These are phyloP conservation scores for Galeopsomyia nigrocyanea DNA, from an alignment of 2,888 invertebrate genomes.

Conservation along the genomic window DNA sequence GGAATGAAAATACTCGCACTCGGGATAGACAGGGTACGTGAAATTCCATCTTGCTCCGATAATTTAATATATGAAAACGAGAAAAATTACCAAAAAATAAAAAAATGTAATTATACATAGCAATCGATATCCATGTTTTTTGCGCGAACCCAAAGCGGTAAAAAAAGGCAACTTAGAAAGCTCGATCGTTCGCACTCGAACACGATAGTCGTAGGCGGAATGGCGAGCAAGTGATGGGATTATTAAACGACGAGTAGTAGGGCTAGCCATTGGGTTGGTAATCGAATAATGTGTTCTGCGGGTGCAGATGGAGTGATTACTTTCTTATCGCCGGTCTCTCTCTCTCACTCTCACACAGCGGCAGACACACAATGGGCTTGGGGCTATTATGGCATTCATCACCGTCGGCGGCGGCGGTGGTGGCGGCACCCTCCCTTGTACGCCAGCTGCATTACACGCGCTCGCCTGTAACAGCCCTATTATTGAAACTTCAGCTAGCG, in stretches of 20 bases:
- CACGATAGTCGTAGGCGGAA: no score
- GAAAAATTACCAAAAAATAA: no score
- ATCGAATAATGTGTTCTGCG: constrained; percentile 55
- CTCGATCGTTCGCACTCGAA: no score
- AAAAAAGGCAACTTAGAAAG: no score
- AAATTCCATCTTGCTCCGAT: no score
- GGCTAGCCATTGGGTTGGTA: constrained; percentile 39
- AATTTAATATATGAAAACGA: no score
- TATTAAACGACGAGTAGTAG: constrained; percentile 3
- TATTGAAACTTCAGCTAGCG: constrained; percentile 62
- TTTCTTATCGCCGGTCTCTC: constrained; percentile 56
- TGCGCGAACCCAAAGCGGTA: no score
- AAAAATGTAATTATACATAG: no score
- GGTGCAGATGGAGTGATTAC: constrained; percentile 58
- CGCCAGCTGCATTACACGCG: background rate
- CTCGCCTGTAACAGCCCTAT: constrained; percentile 59
- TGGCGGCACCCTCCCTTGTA: constrained; percentile 35
- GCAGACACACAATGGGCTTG: constrained; percentile 49
- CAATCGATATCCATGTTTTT: no score
- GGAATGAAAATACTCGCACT: no score
- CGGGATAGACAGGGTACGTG: no score
- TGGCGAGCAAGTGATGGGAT: constrained; percentile 12
- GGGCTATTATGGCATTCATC: constrained; percentile 59
- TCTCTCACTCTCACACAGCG: constrained; percentile 23
- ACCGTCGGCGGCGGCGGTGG: constrained; percentile 25